Evolutionary conservation across 1,140 invertebrate genomes (phyloP).

Genomic region (Sycobia sp.): DNA sequence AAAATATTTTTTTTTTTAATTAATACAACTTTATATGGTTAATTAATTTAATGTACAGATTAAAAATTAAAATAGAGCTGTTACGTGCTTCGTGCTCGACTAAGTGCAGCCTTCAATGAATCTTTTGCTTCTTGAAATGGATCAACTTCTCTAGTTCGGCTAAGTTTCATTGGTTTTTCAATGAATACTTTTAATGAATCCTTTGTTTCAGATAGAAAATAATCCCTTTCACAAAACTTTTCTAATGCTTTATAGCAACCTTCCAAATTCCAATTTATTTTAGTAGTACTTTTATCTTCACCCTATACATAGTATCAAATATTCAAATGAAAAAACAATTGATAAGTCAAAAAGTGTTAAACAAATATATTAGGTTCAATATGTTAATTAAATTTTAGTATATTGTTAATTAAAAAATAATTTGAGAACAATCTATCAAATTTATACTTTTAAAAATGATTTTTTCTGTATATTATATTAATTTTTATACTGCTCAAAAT

Average conservation of each 20-base stretch:
- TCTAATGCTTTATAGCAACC: constrained; percentile 67
- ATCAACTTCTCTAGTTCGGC: constrained; percentile 45
- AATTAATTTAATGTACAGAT: constrained; percentile 22
- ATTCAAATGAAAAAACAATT: constrained; percentile 29
- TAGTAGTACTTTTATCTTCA: constrained; percentile 64
- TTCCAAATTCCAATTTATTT: constrained; percentile 66
- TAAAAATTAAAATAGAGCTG: neutral
- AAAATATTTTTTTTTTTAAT: constrained; percentile 4
- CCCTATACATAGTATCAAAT: constrained; percentile 48
- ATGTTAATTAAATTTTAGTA: too few species aligned
- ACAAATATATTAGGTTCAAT: neutral
- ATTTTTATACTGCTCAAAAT: too few species aligned
- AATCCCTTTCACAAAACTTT: constrained; percentile 60
- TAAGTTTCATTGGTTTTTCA: constrained; percentile 56
- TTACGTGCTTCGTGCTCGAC: constrained; percentile 44
- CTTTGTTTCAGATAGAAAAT: constrained; percentile 63
- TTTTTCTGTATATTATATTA: too few species aligned
- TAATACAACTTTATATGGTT: neutral
- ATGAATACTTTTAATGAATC: constrained; percentile 65
- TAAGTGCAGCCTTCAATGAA: constrained; percentile 47
- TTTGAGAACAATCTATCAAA: neutral
- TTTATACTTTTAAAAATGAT: neutral
- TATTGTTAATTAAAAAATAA: too few species aligned
- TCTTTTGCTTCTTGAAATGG: constrained; percentile 52
- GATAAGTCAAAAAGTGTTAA: too few species aligned